A percentile compares a stretch with the other conserved stretches of the same genome.
phyloP scores from a whole-genome alignment of 1,140 invertebrate genomes.

The Aporrectodea caliginosa region DNA sequence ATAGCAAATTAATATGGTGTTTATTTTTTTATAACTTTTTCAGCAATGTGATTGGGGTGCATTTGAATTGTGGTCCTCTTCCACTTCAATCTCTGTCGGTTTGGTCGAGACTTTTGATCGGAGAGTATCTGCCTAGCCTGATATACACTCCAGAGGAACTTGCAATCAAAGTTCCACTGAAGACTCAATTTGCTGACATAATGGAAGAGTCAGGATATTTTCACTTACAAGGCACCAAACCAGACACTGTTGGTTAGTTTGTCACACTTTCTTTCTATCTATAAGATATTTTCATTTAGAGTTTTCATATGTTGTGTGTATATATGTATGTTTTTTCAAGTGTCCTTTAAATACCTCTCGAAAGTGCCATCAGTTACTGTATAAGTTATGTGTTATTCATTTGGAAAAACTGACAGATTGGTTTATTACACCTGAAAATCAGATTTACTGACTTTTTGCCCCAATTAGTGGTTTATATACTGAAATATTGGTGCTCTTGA shows the following conservation, averaged over 20 bases:
- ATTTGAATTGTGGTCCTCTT: not conserved
- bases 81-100: not conserved
- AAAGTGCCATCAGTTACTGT: not conserved
- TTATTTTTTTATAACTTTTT: no score
- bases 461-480: not conserved
- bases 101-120: not conserved
- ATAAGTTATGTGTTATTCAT: no score
- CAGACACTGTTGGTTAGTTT: slow-evolving; percentile 76
- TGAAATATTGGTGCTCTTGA: not conserved
- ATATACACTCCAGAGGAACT: not conserved
- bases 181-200: slow-evolving; percentile 54
- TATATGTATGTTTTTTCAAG: not conserved
- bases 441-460: not conserved
- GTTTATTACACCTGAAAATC: not conserved
- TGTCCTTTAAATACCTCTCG: not conserved
- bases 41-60: not conserved
- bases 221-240: slow-evolving; percentile 81
- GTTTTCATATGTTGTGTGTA: not conserved
- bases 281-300: not conserved
- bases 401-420: no score
- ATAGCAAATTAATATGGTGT: no score
- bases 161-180: slow-evolving; percentile 55
- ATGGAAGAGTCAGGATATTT: slow-evolving; percentile 74
- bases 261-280: not conserved
- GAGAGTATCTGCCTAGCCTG: not conserved